Percentiles rank a stretch among this genome's conserved stretches.
Evolutionary conservation across 2,888 invertebrate genomes (phyloP).

Genomic region (Torymus tubicola): DNA sequence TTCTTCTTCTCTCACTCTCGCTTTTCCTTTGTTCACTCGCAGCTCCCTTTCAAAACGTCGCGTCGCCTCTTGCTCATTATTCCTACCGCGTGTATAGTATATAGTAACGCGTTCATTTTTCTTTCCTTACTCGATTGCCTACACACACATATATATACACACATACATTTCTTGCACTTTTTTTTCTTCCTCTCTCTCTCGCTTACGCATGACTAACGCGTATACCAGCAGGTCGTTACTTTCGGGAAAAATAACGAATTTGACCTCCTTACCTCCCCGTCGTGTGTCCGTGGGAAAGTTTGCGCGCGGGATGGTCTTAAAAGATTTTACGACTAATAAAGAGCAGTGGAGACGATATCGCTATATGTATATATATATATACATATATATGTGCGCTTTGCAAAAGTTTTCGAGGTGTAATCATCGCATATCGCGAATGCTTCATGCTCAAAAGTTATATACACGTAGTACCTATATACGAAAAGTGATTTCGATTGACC

Average conservation of each 20-base stretch:
- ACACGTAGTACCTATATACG: not conserved
- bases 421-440: not conserved
- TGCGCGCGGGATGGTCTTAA: conserved; percentile 37
- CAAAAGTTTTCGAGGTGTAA: conserved; percentile 21
- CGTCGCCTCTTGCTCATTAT: too few species aligned
- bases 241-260: conserved; percentile 26
- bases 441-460: too few species aligned
- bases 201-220: too few species aligned
- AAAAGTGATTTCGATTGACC: conserved; percentile 37
- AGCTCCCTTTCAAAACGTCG: too few species aligned
- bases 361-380: too few species aligned
- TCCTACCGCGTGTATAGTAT: too few species aligned
- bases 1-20: too few species aligned
- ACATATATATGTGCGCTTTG: too few species aligned
- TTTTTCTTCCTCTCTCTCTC: not conserved
- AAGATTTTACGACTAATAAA: conserved; percentile 56
- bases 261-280: conserved; percentile 47
- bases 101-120: too few species aligned
- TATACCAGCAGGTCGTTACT: conserved; percentile 26
- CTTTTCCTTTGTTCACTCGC: too few species aligned
- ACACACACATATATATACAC: too few species aligned
- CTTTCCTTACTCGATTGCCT: too few species aligned
- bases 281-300: conserved; percentile 46
- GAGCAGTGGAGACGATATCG: conserved; percentile 25
- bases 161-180: not conserved